These are phyloP conservation scores for Drosophila koepferae DNA, from an alignment of 2,888 invertebrate genomes.

Conservation along the genomic window DNA sequence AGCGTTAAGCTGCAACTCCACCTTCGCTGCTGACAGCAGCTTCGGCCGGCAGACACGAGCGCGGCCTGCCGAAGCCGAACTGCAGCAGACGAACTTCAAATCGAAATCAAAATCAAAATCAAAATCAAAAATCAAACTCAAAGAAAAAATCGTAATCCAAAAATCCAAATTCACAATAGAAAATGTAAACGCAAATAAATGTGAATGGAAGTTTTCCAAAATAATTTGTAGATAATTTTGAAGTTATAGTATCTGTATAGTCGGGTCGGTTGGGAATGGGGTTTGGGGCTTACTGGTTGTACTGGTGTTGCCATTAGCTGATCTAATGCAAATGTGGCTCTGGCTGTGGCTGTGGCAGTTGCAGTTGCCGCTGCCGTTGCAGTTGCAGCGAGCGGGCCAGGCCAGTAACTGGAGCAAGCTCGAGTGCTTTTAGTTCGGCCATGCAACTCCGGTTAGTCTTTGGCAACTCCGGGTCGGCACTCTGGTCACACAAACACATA, in stretches of 20 bases:
- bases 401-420: slow-evolving; percentile 59
- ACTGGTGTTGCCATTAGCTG: slow-evolving; percentile 11
- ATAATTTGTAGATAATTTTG: background rate
- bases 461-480: slow-evolving; percentile 59
- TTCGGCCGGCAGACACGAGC: slow-evolving; percentile 22
- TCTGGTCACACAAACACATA: slow-evolving; percentile 16
- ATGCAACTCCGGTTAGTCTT: slow-evolving; percentile 60
- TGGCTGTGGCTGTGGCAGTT: slow-evolving; percentile 18
- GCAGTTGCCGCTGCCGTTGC: slow-evolving; percentile 23
- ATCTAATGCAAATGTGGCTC: slow-evolving; percentile 15
- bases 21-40: slow-evolving; percentile 12
- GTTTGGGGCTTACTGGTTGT: slow-evolving; percentile 40
- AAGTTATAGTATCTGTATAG: background rate
- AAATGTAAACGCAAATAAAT: slow-evolving; percentile 2
- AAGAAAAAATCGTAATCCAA: background rate
- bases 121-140: background rate
- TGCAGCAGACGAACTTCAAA: slow-evolving; percentile 40
- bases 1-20: slow-evolving; percentile 37
- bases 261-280: background rate
- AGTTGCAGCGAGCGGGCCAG: slow-evolving; percentile 33
- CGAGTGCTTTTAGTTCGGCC: slow-evolving; percentile 41
- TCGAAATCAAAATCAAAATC: background rate
- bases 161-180: background rate
- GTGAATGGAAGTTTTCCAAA: background rate
- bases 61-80: slow-evolving; percentile 31